Base-by-base conservation (phyloP, 92 coral and sea anemone species). In the Epizoanthus stellaris region DNA sequence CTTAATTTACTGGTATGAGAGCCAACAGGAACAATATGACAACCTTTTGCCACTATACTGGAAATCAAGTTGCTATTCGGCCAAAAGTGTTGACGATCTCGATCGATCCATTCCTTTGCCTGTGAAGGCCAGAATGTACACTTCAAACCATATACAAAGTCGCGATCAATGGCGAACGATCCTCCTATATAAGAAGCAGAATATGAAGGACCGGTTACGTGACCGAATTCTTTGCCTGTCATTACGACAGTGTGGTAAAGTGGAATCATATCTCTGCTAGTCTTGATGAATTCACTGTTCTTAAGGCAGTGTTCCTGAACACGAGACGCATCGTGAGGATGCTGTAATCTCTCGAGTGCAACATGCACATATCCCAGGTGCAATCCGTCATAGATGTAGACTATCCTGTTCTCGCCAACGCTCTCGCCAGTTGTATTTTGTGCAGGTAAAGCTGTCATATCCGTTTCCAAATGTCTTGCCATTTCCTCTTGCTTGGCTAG, bases 121-220 rank as follows among this genome's bases (percentile, higher is more conserved):
- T 93, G 96, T 16, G 85, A 93, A 49, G 96, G 96, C 94, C 96
- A 93, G 49, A 84, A 86, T 19, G 67, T 68, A 80, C 96, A 93
- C 91, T 82, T 93, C 36, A 93, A 82, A 19, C 96, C 86, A 67
- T 90, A 93, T 11, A 93, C 96, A 73, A 93, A 93, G 82, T 93
- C 96, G 16, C 94, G 96, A 73, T 87, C 67, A 5, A 90, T 54
- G 25, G 0, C 66, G 61, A 75, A 85, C 25, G 87, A 4, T 7
- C 92, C 87, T 4, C 88, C 87, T 5, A 82, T 36, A 43, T 53
- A 68, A 0, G 87, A 87, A 23, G 88, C 89, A 15, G 92, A 90
- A 19, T 71, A 93, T 20, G 96, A 90, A 2, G 96, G 96, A 4
- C 94, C 94, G 7, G 84, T 66, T 36, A 93, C 87, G 20, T 67